Conservation (phyloP, 2,888 invertebrate genomes). For the Amblyjoppa proteus region DNA sequence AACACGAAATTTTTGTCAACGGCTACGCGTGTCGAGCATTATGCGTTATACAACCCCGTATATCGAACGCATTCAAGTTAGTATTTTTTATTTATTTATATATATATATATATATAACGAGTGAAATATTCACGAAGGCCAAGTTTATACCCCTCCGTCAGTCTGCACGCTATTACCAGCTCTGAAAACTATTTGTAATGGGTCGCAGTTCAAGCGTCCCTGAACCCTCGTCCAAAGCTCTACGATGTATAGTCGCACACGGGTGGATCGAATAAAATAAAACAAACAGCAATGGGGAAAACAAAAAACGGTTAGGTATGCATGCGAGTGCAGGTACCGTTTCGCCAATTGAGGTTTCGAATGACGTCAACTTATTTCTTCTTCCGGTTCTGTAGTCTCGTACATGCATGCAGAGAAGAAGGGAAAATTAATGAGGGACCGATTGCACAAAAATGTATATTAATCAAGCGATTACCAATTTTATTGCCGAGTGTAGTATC, state of each 20-base stretch:
- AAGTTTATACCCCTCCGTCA: constrained; percentile 2
- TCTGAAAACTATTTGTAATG: constrained; percentile 3
- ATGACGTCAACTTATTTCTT: constrained; percentile 21
- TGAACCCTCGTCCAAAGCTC: constrained; percentile 60
- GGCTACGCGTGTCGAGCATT: not conserved
- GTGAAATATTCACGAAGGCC: constrained; percentile 55
- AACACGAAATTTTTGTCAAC: constrained; percentile 46
- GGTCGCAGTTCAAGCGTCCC: constrained; percentile 51
- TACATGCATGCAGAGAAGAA: too few species aligned
- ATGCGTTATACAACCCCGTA: not conserved
- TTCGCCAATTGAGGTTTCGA: constrained; percentile 60
- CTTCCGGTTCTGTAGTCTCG: not conserved
- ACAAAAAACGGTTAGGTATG: constrained; percentile 51
- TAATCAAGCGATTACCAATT: too few species aligned
- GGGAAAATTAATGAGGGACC: too few species aligned
- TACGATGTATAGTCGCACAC: constrained; percentile 40
- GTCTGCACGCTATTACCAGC: not conserved
- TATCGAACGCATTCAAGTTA: too few species aligned
- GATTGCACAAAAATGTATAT: too few species aligned
- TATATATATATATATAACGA: constrained; percentile 25
- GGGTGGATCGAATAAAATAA: constrained; percentile 55
- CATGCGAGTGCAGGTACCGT: constrained; percentile 57
- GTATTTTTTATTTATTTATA: constrained; percentile 39
- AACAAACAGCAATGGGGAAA: constrained; percentile 49
- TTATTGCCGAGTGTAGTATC: not conserved